A percentile compares a stretch with the other conserved stretches of the same genome.
Conservation (phyloP, 2,113 vertebrate species). For the Laticauda laticaudata region DNA sequence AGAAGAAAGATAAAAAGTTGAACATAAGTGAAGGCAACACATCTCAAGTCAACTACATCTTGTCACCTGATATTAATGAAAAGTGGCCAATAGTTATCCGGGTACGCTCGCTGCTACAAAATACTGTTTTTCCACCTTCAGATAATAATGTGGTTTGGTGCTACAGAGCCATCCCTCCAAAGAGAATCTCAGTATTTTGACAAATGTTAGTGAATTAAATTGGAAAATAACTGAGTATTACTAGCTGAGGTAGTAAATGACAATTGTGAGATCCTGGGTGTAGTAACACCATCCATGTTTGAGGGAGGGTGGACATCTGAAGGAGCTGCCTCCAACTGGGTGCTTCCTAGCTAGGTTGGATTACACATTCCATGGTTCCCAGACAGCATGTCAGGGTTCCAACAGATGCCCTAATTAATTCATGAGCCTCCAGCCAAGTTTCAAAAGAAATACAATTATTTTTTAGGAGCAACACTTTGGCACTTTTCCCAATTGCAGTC, state of each 20-base stretch:
- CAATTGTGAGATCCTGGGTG: not conserved
- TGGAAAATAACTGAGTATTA: not conserved
- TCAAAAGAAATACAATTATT: too few species aligned
- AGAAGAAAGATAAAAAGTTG: slow-evolving; percentile 24
- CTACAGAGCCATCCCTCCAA: not conserved
- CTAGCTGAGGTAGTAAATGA: not conserved
- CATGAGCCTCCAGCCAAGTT: too few species aligned
- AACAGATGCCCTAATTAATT: too few species aligned
- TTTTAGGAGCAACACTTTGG: too few species aligned
- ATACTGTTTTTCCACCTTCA: slow-evolving; percentile 9
- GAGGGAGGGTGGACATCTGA: not conserved
- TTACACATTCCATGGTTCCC: not conserved
- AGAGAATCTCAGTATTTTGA: slow-evolving; percentile 22
- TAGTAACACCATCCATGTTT: not conserved
- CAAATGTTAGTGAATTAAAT: slow-evolving; percentile 19
- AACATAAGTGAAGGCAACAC: slow-evolving; percentile 8
- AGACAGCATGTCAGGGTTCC: not conserved
- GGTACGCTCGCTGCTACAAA: not conserved
- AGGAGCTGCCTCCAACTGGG: not conserved
- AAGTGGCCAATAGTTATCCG: slow-evolving; percentile 13
- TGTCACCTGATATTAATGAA: slow-evolving; percentile 19
- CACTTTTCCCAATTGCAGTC: too few species aligned
- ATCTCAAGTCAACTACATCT: not conserved
- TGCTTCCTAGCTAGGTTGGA: not conserved
- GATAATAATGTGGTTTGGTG: slow-evolving; percentile 23